Evolutionary conservation across 2,888 invertebrate species (phyloP).

Genomic region (Maniola hyperantus): DNA sequence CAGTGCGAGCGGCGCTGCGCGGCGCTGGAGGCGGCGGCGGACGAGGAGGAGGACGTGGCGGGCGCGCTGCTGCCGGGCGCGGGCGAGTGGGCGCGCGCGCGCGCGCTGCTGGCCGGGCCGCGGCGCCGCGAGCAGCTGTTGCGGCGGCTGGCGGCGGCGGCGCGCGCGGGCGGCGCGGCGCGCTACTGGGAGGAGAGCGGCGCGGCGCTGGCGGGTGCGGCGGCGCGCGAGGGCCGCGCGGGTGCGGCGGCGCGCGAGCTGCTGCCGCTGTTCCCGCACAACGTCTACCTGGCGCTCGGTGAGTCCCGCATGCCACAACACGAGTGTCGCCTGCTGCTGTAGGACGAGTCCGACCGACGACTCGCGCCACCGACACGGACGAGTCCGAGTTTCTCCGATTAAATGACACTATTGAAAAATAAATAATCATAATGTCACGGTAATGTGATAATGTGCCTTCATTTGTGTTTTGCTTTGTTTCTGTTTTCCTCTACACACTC

Average conservation of each 20-base stretch:
- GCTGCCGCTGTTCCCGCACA: slow-evolving; percentile 48
- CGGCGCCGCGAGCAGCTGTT: slow-evolving; percentile 41
- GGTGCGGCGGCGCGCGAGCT: slow-evolving; percentile 44
- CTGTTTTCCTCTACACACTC: too few relatives aligned
- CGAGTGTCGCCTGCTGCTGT: too few relatives aligned
- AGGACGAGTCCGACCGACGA: too few relatives aligned
- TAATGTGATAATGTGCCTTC: too few relatives aligned
- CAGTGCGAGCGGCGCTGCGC: slow-evolving; percentile 53
- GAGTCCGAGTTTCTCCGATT: too few relatives aligned
- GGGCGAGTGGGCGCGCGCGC: slow-evolving; percentile 53
- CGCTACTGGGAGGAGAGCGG: slow-evolving; percentile 58
- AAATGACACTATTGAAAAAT: too few relatives aligned
- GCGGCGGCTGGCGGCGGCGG: slow-evolving; percentile 38
- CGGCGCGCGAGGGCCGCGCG: slow-evolving; percentile 36
- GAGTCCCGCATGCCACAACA: not conserved
- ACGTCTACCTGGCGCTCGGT: slow-evolving; percentile 51
- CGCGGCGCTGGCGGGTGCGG: slow-evolving; percentile 46
- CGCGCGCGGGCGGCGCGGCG: slow-evolving; percentile 38
- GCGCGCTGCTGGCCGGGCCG: slow-evolving; percentile 45
- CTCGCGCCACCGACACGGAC: too few relatives aligned
- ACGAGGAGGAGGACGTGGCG: slow-evolving; percentile 39
- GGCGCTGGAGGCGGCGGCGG: slow-evolving; percentile 41
- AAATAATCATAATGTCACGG: too few relatives aligned
- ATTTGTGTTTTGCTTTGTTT: too few relatives aligned
- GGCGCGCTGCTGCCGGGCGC: slow-evolving; percentile 50